These are phyloP conservation scores for Sebastes aleutianus DNA, from an alignment of 2,797 vertebrate species.

Conservation along the genomic window DNA sequence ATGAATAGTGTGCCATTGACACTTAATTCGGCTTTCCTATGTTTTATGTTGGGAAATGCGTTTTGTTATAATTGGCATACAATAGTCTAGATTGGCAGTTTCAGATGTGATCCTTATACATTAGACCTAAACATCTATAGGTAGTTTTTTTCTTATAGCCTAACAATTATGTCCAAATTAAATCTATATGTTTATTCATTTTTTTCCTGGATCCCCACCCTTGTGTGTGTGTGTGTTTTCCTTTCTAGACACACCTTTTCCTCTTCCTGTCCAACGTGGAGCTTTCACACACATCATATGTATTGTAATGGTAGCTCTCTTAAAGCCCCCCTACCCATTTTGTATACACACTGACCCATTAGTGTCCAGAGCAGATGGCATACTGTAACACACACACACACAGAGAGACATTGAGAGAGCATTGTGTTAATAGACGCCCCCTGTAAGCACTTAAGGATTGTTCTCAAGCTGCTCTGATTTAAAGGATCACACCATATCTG, in stretches of 20 bases:
- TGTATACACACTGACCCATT: slow-evolving; percentile 44
- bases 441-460: slow-evolving; percentile 56
- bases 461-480: slow-evolving; percentile 42
- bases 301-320: slow-evolving; percentile 27
- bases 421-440: slow-evolving; percentile 50
- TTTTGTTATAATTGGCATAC: not conserved
- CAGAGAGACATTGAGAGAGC: not conserved
- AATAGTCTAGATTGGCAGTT: not conserved
- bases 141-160: not conserved
- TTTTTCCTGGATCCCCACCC: not conserved
- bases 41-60: not conserved
- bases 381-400: slow-evolving; percentile 13
- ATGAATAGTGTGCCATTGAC: not conserved
- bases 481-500: slow-evolving; percentile 31
- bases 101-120: not conserved
- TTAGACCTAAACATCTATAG: not conserved
- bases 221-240: slow-evolving; percentile 15
- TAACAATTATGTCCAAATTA: not conserved
- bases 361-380: slow-evolving; percentile 59
- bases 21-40: not conserved
- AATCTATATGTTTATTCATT: not conserved
- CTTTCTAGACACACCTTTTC: slow-evolving; percentile 59
- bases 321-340: slow-evolving; percentile 56
- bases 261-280: slow-evolving; percentile 74
- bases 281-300: slow-evolving; percentile 36